Evolutionary conservation across 2,797 vertebrate species (phyloP).

Genomic region (Danio tinwini): DNA sequence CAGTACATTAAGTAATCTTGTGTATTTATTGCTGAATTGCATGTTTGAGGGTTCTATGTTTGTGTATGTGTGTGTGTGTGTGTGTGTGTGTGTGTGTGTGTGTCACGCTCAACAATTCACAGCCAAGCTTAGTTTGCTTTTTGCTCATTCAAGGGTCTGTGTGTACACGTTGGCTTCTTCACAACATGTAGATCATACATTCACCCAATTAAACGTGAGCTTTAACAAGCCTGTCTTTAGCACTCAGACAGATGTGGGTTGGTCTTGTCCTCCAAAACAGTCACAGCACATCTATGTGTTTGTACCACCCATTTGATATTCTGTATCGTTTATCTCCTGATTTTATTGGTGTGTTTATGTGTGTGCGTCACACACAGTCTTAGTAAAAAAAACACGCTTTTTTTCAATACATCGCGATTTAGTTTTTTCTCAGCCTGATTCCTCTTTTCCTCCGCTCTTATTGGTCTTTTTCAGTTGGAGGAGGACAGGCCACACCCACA

Average conservation of each 20-base stretch:
- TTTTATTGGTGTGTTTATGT: constrained; percentile 46
- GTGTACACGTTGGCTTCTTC: constrained; percentile 38
- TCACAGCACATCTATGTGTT: constrained; percentile 42
- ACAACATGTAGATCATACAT: constrained; percentile 29
- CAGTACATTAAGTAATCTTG: background rate
- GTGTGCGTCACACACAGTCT: constrained; percentile 47
- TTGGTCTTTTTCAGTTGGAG: constrained; percentile 96
- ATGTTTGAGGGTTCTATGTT: constrained; percentile 2
- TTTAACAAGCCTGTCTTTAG: constrained; percentile 23
- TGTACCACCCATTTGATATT: constrained; percentile 29
- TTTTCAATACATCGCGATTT: constrained; percentile 45
- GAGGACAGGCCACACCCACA: constrained; percentile 89
- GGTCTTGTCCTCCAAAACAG: constrained; percentile 44
- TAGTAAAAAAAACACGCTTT: constrained; percentile 39
- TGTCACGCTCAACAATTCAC: constrained; percentile 28
- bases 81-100: constrained; percentile 3
- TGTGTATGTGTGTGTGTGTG: constrained; percentile 33
- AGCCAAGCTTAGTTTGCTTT: constrained; percentile 53
- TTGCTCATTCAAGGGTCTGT: constrained; percentile 42
- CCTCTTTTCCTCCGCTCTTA: constrained; percentile 91
- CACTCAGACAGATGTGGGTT: constrained; percentile 35
- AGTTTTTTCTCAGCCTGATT: constrained; percentile 82
- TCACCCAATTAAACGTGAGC: constrained; percentile 16
- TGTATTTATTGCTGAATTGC: background rate
- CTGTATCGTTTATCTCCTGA: constrained; percentile 25